Evolutionary conservation across 2,888 invertebrate species (phyloP).

Genomic region (Taenaris catops): DNA sequence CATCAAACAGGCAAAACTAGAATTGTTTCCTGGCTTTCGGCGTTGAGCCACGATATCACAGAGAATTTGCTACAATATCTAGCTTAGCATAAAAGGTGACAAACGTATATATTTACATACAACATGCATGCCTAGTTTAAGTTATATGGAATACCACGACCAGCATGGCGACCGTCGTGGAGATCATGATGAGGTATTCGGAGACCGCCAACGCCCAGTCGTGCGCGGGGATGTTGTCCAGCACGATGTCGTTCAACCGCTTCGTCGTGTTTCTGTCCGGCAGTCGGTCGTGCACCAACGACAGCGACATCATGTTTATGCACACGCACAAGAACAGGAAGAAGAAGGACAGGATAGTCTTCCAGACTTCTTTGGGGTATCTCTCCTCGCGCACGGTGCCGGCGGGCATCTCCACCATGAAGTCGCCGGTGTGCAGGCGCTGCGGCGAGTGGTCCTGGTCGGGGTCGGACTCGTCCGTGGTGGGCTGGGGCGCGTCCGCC

Average conservation of each 20-base stretch:
- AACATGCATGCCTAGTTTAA: too few species aligned
- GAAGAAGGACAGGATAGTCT: conserved; percentile 81
- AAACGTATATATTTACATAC: too few species aligned
- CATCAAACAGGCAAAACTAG: too few species aligned
- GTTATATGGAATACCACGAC: conserved; percentile 92
- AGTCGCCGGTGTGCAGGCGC: conserved; percentile 55
- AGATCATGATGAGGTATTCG: conserved; percentile 92
- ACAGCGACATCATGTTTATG: conserved; percentile 84
- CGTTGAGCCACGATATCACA: conserved; percentile 90
- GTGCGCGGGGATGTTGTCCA: conserved; percentile 86
- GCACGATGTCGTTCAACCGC: conserved; percentile 91
- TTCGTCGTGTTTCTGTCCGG: conserved; percentile 86
- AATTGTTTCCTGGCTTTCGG: too few species aligned
- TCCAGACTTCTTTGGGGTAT: conserved; percentile 92
- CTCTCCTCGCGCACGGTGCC: conserved; percentile 86
- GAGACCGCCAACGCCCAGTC: conserved; percentile 92
- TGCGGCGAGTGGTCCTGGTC: conserved; percentile 65
- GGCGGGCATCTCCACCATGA: conserved; percentile 75
- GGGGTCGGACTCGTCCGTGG: conserved; percentile 69
- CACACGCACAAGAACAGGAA: conserved; percentile 70
- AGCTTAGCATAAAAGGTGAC: conserved; percentile 93
- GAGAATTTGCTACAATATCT: too few species aligned
- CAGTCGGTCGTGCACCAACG: conserved; percentile 92
- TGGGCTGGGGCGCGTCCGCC: conserved; percentile 52
- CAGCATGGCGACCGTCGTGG: conserved; percentile 86